phyloP scores from a whole-genome alignment of 2,797 vertebrate genomes.

The Babyrousa celebensis region DNA sequence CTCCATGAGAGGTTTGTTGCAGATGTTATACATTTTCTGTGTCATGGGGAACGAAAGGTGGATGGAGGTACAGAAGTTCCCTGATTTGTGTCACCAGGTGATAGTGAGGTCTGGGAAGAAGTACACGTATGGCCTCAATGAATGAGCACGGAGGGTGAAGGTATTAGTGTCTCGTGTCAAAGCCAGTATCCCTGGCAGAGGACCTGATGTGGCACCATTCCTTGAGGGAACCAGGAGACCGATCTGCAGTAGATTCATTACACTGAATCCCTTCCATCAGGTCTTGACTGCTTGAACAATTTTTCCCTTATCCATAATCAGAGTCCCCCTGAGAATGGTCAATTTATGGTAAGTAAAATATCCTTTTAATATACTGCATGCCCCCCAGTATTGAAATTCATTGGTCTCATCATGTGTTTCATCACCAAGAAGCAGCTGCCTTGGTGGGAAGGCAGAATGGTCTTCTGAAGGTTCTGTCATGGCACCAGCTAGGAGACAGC shows the following conservation, averaged over 20 bases:
- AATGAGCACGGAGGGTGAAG: background rate
- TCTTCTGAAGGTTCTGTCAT: background rate
- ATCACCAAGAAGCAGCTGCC: background rate
- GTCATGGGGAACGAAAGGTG: background rate
- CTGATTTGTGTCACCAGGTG: background rate
- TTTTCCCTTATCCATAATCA: background rate
- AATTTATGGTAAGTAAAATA: background rate
- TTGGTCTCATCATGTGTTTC: background rate
- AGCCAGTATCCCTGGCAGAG: background rate
- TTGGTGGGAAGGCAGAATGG: background rate
- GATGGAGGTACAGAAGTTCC: background rate
- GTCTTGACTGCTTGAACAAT: background rate
- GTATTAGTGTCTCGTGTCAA: background rate
- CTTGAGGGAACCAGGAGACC: background rate
- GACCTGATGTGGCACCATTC: background rate
- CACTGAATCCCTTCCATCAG: background rate
- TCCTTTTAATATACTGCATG: no score
- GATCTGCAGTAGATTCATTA: background rate
- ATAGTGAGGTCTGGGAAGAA: background rate
- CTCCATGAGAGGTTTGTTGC: background rate
- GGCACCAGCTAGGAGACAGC: background rate
- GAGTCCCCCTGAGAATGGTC: background rate
- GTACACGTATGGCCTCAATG: rapidly evolving
- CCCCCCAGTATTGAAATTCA: background rate
- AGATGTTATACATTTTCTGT: background rate